Conservation (phyloP, 2,888 invertebrate species). For the Opisthograptis luteolata region DNA sequence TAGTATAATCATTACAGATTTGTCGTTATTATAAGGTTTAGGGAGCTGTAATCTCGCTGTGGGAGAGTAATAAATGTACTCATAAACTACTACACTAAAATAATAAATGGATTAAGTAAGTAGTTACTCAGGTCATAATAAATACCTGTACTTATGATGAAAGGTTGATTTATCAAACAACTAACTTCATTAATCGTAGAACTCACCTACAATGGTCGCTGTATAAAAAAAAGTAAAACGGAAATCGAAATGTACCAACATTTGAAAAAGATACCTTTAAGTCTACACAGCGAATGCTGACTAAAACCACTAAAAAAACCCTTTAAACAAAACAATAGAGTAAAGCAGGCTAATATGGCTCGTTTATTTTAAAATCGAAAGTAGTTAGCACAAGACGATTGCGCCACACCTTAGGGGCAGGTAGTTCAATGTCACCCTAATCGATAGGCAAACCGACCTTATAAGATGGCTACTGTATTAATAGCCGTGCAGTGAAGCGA, state of each 20-base stretch:
- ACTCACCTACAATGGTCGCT: too few species aligned
- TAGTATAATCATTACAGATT: constrained; percentile 41
- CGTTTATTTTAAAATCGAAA: too few species aligned
- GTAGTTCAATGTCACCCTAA: constrained; percentile 9
- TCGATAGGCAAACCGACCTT: constrained; percentile 25
- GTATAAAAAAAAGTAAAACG: too few species aligned
- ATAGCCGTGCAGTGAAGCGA: constrained; percentile 36
- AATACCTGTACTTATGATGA: too few species aligned
- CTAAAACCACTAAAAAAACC: too few species aligned
- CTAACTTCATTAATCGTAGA: too few species aligned
- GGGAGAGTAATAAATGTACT: constrained; percentile 44
- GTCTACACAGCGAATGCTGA: too few species aligned
- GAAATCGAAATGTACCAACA: too few species aligned
- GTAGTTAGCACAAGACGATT: not conserved
- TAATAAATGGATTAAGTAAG: constrained; percentile 16
- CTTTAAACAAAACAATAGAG: too few species aligned
- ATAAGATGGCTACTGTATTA: constrained; percentile 40
- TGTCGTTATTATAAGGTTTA: constrained; percentile 55
- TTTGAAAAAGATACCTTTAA: too few species aligned
- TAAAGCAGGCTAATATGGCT: too few species aligned
- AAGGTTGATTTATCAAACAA: too few species aligned
- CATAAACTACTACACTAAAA: constrained; percentile 25
- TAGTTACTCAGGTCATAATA: not conserved
- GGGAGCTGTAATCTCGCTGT: constrained; percentile 47
- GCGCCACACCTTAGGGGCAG: not conserved